Evolutionary conservation across 2,888 invertebrate species (phyloP), one percentile per base, ranked within the genome.

Genomic region (Ischnus inquisitorius): DNA sequence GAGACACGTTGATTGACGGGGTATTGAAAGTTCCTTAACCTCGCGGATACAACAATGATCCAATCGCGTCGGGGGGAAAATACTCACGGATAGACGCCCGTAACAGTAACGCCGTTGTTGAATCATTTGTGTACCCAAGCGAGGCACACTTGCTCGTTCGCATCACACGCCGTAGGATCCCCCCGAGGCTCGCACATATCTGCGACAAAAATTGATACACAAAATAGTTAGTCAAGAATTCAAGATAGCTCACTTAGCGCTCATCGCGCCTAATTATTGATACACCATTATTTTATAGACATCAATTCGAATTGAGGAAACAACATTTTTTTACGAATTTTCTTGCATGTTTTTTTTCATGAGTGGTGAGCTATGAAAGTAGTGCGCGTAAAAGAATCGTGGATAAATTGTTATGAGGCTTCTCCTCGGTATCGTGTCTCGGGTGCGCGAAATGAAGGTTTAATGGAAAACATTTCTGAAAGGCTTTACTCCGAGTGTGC

Each of bases 381-480:
- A 28, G 67, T 48, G 19, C 19, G 48, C 25, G 22, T 62, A 54
- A 69, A 41, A 39, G 12, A 54, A 51, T 16, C 43, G 12, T 25
- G 34, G 65, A 34, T 4, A 28, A 41, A 72, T 16, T 41, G 71
- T 43, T 57, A 43, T 28, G 16, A 54, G 39, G 69, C 43, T 67
- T 51, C 71, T 65, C 41, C 57, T 54, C 57, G 69, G 43, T 62
- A 76, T 71, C 71, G 76, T 72, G 76, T 83, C 79, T 80, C 72
- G 80, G 8, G 8, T 77, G 67, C 75, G 83, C 85, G 85, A 88
- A 88, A 88, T 86, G 83, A 88, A 89, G 84, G 81, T 86, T 89
- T 90, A 89, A 90, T 89, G 87, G 87, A 19, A 8, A 89, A 89
- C 87, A 86, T 79, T 72, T 74, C 54, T 69, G 65, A 64, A 75